phyloP scores from a whole-genome alignment of 2,888 invertebrate genomes.

The Microplitis deprimator region DNA sequence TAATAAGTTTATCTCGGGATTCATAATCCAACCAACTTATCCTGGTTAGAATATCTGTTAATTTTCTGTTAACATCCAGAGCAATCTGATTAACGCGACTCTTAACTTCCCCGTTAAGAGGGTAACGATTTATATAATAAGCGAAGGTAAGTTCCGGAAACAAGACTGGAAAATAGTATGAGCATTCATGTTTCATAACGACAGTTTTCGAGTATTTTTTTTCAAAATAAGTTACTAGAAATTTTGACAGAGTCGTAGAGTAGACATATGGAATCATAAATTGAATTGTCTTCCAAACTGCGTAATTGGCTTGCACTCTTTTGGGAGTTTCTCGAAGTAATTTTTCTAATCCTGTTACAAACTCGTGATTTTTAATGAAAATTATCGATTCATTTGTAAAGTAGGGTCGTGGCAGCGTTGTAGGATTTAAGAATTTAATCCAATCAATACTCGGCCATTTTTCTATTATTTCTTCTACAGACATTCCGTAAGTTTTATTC shows the following conservation, averaged over 20 bases:
- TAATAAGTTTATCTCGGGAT: not conserved
- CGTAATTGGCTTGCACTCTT: not conserved
- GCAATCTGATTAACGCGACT: no score
- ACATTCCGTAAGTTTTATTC: not conserved
- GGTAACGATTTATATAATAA: no score
- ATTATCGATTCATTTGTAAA: not conserved
- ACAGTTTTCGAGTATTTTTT: no score
- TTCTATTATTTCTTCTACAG: not conserved
- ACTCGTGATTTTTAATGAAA: no score
- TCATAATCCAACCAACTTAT: no score
- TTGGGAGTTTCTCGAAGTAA: not conserved
- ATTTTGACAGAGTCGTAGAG: not conserved
- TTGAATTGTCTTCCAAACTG: not conserved
- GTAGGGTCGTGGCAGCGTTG: no score
- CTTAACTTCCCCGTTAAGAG: no score
- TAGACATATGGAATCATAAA: not conserved
- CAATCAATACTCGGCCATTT: constrained; percentile 12
- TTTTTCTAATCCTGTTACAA: not conserved
- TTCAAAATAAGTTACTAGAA: not conserved
- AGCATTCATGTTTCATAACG: no score
- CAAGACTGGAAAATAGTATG: no score
- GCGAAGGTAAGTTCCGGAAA: no score
- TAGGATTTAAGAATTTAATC: not conserved
- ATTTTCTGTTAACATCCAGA: not conserved
- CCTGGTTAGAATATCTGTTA: not conserved